Evolutionary conservation across 2,888 invertebrate genomes (phyloP), one percentile per base, ranked within the genome.

Genomic region (Apamea anceps): DNA sequence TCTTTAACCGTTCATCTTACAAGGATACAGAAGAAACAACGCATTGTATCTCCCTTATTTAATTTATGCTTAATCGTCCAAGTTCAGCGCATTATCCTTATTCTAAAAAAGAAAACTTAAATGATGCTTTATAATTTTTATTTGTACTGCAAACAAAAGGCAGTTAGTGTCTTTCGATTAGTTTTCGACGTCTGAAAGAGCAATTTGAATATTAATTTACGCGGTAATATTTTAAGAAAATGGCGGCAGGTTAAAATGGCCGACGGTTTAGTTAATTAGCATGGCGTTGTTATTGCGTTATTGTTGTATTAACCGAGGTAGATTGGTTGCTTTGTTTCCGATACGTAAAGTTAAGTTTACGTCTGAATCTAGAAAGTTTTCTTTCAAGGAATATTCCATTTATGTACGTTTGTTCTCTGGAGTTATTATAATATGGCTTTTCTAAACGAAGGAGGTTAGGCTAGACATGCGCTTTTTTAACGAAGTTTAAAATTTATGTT

Each of bases 121-220:
- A 90, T 85, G 77, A 83, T 72, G 82, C 75, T 88, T 86, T 88
- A 91, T 88, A 89, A 86, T 89, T 88, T 88, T 89, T 91, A 90
- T 94, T 93, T 92, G 86, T 82, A 85, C 84, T 90, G 87, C 91
- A 88, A 90, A 91, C 90, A 89, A 90, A 88, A 84, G 91, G 91
- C 85, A 91, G 91, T 94, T 92, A 93, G 91, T 85, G 90, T 89
- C 89, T 90, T 93, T 93, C 92, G 92, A 94, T 95, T 94, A 92
- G 93, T 91, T 91, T 94, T 93, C 92, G 95, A 96, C 95, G 90
- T 95, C 91, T 95, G 94, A 96, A 95, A 95, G 95, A 94, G 95
- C 93, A 93, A 95, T 96, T 95, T 91, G 87, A 90, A 93, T 91
- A 91, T 93, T 92, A 95, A 95, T 94, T 95, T 96, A 96, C 89